Conservation (phyloP, 1,140 invertebrate genomes). For the Penaeus chinensis region DNA sequence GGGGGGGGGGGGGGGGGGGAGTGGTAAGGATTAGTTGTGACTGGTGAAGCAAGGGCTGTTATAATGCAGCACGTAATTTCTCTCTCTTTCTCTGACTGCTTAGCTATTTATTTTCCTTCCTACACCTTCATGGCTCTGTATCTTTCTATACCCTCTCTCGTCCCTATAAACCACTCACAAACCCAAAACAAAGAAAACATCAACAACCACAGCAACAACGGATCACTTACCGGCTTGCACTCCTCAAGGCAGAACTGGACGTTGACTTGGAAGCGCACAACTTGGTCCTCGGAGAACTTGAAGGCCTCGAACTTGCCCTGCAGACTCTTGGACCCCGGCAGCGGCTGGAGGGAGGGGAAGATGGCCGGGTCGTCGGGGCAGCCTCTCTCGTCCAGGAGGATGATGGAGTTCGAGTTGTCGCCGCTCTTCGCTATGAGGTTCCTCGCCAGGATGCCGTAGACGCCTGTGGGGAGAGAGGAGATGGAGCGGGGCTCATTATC, state of each 20-base stretch:
- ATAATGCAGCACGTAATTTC: too few species aligned
- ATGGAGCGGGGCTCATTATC: too few species aligned
- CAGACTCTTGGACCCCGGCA: conserved; percentile 68
- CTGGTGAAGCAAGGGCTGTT: background rate
- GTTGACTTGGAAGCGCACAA: conserved; percentile 77
- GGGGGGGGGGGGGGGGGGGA: background rate
- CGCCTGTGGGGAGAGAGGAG: conserved; percentile 66
- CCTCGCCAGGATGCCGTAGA: conserved; percentile 72
- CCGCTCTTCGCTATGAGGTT: conserved; percentile 73
- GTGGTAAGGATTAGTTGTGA: background rate
- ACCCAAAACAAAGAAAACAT: too few species aligned
- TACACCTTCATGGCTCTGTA: too few species aligned
- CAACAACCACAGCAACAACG: too few species aligned
- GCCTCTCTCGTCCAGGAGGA: conserved; percentile 71
- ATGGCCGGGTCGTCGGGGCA: conserved; percentile 72
- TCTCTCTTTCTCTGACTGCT: too few species aligned
- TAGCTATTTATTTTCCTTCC: too few species aligned
- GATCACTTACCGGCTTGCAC: conserved; percentile 72
- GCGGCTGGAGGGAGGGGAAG: conserved; percentile 71
- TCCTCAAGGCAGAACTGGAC: conserved; percentile 76
- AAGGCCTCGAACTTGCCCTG: conserved; percentile 76
- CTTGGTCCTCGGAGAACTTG: conserved; percentile 77
- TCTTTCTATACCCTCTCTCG: too few species aligned
- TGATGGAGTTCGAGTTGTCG: conserved; percentile 70
- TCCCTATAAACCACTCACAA: too few species aligned